Evolutionary conservation across 2,113 vertebrate genomes (phyloP).

Genomic region (Cyanistes caeruleus): DNA sequence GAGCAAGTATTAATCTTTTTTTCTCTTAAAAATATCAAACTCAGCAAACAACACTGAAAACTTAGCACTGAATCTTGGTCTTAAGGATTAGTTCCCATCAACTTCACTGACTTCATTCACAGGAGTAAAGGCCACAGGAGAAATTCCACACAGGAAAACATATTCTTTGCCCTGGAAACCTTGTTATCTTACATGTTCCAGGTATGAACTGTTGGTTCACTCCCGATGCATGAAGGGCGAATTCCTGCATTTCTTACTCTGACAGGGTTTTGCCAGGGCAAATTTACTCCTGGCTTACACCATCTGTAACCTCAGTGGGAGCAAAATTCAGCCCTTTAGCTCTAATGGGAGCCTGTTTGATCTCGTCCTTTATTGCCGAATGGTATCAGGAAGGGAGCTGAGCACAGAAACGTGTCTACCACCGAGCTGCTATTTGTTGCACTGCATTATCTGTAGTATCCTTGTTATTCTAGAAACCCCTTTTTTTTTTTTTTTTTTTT

Average conservation of each 20-base stretch:
- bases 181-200: not conserved
- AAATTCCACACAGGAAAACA: not conserved
- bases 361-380: conserved; percentile 43
- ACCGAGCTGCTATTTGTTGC: conserved; percentile 59
- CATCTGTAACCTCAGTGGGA: not conserved
- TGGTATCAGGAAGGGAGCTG: conserved; percentile 41
- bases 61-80: not conserved
- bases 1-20: not conserved
- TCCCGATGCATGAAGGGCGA: not conserved
- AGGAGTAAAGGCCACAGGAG: conserved; percentile 4
- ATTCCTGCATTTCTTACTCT: not conserved
- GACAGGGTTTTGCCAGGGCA: not conserved
- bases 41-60: not conserved
- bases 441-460: conserved; percentile 52
- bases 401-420: conserved; percentile 41
- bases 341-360: conserved; percentile 33
- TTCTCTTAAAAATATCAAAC: not conserved
- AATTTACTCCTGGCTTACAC: conserved; percentile 3
- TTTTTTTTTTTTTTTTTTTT: not conserved
- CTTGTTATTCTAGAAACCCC: conserved; percentile 56
- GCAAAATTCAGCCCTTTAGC: conserved; percentile 39
- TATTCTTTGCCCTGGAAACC: conserved; percentile 7
- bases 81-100: not conserved
- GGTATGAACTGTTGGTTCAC: not conserved
- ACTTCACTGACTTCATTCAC: not conserved